Conservation (phyloP, 1,140 invertebrate genomes). For the Neotoxoptera formosana region DNA sequence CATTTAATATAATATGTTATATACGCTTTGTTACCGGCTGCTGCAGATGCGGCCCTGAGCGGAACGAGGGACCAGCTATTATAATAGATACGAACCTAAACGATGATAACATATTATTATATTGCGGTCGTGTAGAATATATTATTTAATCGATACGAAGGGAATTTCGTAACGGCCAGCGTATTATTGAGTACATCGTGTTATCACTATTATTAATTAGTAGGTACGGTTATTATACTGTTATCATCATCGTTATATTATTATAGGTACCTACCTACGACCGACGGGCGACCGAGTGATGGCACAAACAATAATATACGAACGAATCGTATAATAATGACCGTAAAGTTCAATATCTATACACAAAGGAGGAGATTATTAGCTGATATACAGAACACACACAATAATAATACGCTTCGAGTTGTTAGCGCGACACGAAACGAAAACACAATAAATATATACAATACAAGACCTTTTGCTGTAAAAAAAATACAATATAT, state of each 20-base stretch:
- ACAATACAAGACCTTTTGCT: neutral
- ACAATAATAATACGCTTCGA: neutral
- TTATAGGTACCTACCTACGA: neutral
- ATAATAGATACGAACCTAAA: too few relatives aligned
- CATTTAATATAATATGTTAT: neutral
- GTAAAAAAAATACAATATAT: neutral
- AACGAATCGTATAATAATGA: neutral
- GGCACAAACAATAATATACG: neutral
- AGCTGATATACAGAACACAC: neutral
- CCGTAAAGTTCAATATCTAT: neutral
- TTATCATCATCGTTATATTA: slow-evolving; percentile 19
- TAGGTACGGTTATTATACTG: neutral
- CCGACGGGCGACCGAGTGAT: neutral
- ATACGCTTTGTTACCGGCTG: neutral
- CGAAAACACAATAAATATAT: neutral
- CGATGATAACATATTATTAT: too few relatives aligned
- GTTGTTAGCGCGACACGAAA: neutral
- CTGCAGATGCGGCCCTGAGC: too few relatives aligned
- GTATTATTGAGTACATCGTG: neutral
- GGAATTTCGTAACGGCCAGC: neutral
- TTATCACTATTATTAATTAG: neutral
- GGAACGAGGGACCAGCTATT: neutral
- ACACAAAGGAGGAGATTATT: neutral
- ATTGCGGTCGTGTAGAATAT: neutral
- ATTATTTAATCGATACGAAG: slow-evolving; percentile 13